Conservation (phyloP, 2,888 invertebrate genomes). For the Uropetala carovei region DNA sequence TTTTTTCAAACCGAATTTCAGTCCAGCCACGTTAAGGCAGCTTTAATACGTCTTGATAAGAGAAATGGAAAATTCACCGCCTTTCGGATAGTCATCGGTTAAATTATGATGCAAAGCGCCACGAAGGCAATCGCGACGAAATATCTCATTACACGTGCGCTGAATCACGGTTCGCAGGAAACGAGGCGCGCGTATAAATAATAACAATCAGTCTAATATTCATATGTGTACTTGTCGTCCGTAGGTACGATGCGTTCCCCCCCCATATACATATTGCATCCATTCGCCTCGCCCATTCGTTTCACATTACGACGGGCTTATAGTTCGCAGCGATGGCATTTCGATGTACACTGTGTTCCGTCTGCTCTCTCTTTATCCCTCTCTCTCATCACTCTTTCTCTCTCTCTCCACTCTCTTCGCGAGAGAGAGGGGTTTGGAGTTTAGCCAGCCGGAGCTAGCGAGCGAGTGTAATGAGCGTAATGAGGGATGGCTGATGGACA, state of each 20-base stretch:
- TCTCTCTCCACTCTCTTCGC: neutral
- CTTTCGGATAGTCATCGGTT: neutral
- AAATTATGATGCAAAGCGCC: neutral
- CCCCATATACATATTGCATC: neutral
- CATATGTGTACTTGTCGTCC: neutral
- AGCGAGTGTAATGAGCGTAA: slow-evolving; percentile 6
- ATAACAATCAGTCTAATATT: neutral
- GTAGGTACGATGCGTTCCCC: neutral
- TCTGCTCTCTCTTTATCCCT: no score
- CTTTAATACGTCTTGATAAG: no score
- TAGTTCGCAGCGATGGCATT: neutral
- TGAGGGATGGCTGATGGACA: neutral
- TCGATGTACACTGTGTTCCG: no score
- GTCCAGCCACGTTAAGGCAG: no score
- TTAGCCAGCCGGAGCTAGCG: neutral
- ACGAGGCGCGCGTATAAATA: neutral
- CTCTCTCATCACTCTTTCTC: no score
- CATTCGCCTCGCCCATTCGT: no score
- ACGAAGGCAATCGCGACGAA: neutral
- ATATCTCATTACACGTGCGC: neutral
- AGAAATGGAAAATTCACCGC: no score
- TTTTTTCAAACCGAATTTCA: no score
- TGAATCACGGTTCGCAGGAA: neutral
- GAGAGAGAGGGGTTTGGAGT: neutral
- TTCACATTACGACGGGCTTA: neutral